Evolutionary conservation across 92 coral and sea anemone genomes (phyloP), one percentile per base, ranked within the genome.

Genomic region (Micromussa lordhowensis): DNA sequence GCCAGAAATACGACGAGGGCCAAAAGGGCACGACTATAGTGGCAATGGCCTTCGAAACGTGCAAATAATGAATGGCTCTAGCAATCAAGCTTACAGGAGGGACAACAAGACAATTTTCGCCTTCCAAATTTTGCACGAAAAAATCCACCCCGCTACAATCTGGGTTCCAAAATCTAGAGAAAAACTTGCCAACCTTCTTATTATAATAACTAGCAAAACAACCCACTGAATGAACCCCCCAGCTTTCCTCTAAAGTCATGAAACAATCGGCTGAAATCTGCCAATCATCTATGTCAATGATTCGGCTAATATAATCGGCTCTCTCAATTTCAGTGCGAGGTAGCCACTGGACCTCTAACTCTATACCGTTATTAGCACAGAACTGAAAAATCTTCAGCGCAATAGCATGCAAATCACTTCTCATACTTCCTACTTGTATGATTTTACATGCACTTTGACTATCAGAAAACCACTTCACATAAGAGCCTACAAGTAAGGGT

Each of bases 261-360:
- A 88, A 88, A 22, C 82, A 82, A 34, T 49, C 82, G 36, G 75
- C 90, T 30, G 90, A 78, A 63, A 90, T 90, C 31, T 90, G 93
- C 90, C 93, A 90, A 86, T 90, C 93, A 49, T 90, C 93, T 7
- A 85, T 34, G 32, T 85, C 81, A 80, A 86, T 90, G 11, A 90
- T 44, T 29, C 93, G 90, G 73, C 90, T 90, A 28, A 90, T 80
- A 48, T 78, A 90, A 80, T 90, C 83, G 13, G 87, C 93, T 57
- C 80, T 57, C 30, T 55, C 66, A 63, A 84, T 90, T 66, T 24
- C 22, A 40, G 82, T 72, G 36, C 92, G 86, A 74, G 89, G 92
- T 55, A 90, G 77, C 90, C 90, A 90, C 59, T 90, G 92, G 32
- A 90, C 57, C 35, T 90, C 92, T 35, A 77, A 81, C 74, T 68